Evolutionary conservation across 1,140 invertebrate genomes (phyloP).

Genomic region (Euschistus heros): DNA sequence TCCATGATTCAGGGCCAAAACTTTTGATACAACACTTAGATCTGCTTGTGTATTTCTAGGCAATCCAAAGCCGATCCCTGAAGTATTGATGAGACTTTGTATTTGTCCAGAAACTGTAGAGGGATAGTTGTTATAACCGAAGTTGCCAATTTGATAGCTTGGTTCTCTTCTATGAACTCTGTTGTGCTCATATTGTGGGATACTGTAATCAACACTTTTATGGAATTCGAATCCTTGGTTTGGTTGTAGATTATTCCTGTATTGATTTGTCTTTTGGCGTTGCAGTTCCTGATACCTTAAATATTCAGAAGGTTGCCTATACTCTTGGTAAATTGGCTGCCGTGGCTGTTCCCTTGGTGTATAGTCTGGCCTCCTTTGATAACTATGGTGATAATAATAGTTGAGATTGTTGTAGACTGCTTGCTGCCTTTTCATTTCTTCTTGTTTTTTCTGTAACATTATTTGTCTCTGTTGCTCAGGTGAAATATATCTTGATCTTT

Average conservation of each 20-base stretch:
- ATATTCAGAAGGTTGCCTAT: slow-evolving; percentile 11
- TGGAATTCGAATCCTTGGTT: slow-evolving; percentile 35
- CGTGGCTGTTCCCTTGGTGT: slow-evolving; percentile 39
- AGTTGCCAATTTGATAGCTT: slow-evolving; percentile 30
- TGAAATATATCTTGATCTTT: slow-evolving; percentile 31
- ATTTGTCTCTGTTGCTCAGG: background rate
- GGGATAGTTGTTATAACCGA: slow-evolving; percentile 29
- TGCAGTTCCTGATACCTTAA: slow-evolving; percentile 31
- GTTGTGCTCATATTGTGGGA: slow-evolving; percentile 32
- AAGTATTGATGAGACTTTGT: slow-evolving; percentile 50
- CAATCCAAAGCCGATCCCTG: slow-evolving; percentile 43
- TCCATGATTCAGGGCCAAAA: slow-evolving; percentile 37
- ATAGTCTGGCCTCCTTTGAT: background rate
- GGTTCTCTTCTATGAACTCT: slow-evolving; percentile 30
- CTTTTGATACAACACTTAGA: slow-evolving; percentile 67
- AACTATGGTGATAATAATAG: background rate
- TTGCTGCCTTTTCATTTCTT: slow-evolving; percentile 41
- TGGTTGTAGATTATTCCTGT: slow-evolving; percentile 27
- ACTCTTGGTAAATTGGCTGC: slow-evolving; percentile 36
- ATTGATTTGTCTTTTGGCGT: slow-evolving; percentile 22
- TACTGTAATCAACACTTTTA: slow-evolving; percentile 36
- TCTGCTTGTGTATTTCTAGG: slow-evolving; percentile 45
- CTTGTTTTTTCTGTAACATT: background rate
- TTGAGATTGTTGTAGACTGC: slow-evolving; percentile 16
- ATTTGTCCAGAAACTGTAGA: slow-evolving; percentile 38